Percentiles rank a stretch among this genome's conserved stretches.
Conservation (phyloP, 2,888 invertebrate species). For the Melipona bicolor region DNA sequence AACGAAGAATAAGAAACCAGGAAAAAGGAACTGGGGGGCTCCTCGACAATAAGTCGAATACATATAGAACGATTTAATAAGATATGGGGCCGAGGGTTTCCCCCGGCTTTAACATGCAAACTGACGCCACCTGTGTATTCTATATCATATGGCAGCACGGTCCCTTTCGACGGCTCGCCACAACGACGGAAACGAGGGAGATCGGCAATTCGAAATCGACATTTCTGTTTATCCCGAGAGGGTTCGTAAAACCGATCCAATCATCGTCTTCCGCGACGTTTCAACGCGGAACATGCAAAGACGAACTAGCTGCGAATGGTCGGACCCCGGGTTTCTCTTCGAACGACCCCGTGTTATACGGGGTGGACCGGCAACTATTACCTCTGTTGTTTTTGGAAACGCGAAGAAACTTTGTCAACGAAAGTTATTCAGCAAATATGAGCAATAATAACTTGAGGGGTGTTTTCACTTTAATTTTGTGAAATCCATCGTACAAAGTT, state of each 20-base stretch:
- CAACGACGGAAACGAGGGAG: neutral
- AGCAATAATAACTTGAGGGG: too few species aligned
- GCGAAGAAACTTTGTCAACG: too few species aligned
- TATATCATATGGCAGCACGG: neutral
- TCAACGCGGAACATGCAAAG: slow-evolving; percentile 35
- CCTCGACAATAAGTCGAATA: slow-evolving; percentile 47
- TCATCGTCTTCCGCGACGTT: slow-evolving; percentile 77
- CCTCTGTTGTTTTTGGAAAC: too few species aligned
- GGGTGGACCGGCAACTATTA: too few species aligned
- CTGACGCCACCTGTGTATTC: neutral
- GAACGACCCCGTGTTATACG: too few species aligned
- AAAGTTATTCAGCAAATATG: too few species aligned
- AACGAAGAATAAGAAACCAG: slow-evolving; percentile 24
- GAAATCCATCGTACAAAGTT: too few species aligned
- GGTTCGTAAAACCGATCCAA: slow-evolving; percentile 86
- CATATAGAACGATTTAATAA: slow-evolving; percentile 46
- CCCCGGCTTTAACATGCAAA: slow-evolving; percentile 34
- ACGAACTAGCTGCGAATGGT: slow-evolving; percentile 61
- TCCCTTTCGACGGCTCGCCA: neutral
- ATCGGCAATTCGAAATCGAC: slow-evolving; percentile 75
- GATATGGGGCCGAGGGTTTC: neutral
- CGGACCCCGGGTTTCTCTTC: slow-evolving; percentile 32
- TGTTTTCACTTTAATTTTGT: too few species aligned
- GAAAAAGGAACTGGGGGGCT: slow-evolving; percentile 1
- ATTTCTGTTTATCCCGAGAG: slow-evolving; percentile 84